Base-by-base conservation (phyloP, 2,797 vertebrate species). In the Lycodopsis pacificus region DNA sequence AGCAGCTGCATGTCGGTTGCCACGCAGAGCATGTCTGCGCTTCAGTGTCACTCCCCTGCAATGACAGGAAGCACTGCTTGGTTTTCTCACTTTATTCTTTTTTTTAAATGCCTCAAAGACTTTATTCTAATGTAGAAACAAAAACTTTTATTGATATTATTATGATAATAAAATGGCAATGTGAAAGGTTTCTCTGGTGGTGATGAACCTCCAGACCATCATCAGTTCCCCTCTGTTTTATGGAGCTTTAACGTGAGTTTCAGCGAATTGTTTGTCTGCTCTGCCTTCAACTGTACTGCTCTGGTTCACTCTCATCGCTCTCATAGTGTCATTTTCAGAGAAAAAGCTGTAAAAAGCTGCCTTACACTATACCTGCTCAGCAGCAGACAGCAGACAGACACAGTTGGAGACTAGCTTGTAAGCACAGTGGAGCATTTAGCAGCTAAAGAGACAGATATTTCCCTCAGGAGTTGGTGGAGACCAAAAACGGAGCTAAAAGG, bases 1-100 rank as follows among this genome's bases (percentile, higher is more conserved):
- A 88, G 80, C 76, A 81, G 79, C 76, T 76, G 83, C 78, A 65
- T 11, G 34, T 66, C 53, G 62, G 85, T 87, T 90, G 81, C 79
- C 61, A 63, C 86, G 83, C 83, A 73, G 64, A 77, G 61, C 15
- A 76, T 44, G 58, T 77, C 53, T 70, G 65, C 27, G 7, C 32
- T 42, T 65, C 51, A 46, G 65, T 30, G 77, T 48, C 42, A 48
- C 46, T 68, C 25, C 22, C 17, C 40, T 48, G 49, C 65, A 49
- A 49, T 42, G 20, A 71, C 59, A 66, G n/a, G 13, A 62, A 5
- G n/a, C 44, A 10, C 20, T 7, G 71, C 59, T 66, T 19, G 36
- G 22, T 7, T 22, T 34, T 42, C 53, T 40, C 2, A 27, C 8
- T 10, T 61, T 69, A 0, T 32, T 40, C 27, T 30, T n/a, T 1